Conservation (phyloP, 2,888 invertebrate species). For the Vanessa cardui region DNA sequence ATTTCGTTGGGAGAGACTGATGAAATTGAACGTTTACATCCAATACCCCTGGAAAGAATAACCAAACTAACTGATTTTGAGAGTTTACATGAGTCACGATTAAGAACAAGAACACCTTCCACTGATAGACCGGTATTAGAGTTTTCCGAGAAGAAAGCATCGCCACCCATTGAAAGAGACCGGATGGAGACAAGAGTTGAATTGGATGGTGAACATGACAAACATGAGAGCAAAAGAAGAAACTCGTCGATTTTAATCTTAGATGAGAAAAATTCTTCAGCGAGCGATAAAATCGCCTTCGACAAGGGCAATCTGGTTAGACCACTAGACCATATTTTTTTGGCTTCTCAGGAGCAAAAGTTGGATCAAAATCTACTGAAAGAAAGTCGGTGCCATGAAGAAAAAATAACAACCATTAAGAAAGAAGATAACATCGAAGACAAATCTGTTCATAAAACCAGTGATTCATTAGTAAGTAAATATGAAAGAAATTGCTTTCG, state of each 20-base stretch:
- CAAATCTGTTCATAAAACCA: slow-evolving; percentile 30
- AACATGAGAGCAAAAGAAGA: slow-evolving; percentile 50
- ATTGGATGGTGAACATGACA: slow-evolving; percentile 48
- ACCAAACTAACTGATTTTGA: slow-evolving; percentile 57
- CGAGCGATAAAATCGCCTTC: slow-evolving; percentile 39
- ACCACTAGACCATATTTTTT: slow-evolving; percentile 28
- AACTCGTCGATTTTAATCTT: slow-evolving; percentile 37
- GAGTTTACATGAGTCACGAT: slow-evolving; percentile 51
- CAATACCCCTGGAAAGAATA: slow-evolving; percentile 48
- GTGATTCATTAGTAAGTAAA: slow-evolving; percentile 30
- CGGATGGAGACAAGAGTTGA: slow-evolving; percentile 38
- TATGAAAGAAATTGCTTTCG: slow-evolving; percentile 37
- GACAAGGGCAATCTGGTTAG: slow-evolving; percentile 34
- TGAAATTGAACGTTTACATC: slow-evolving; percentile 41
- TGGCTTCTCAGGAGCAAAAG: slow-evolving; percentile 28
- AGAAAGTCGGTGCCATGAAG: slow-evolving; percentile 30
- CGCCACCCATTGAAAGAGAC: slow-evolving; percentile 46
- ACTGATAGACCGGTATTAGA: slow-evolving; percentile 52
- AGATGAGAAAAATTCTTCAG: slow-evolving; percentile 46
- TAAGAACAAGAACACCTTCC: slow-evolving; percentile 83
- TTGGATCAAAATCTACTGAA: slow-evolving; percentile 27
- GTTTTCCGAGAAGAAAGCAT: slow-evolving; percentile 47
- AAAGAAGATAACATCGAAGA: slow-evolving; percentile 35
- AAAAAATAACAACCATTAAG: slow-evolving; percentile 29
- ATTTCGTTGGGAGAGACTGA: slow-evolving; percentile 53